Evolutionary conservation across 2,888 invertebrate species (phyloP).

Genomic region (Athalia circularis): DNA sequence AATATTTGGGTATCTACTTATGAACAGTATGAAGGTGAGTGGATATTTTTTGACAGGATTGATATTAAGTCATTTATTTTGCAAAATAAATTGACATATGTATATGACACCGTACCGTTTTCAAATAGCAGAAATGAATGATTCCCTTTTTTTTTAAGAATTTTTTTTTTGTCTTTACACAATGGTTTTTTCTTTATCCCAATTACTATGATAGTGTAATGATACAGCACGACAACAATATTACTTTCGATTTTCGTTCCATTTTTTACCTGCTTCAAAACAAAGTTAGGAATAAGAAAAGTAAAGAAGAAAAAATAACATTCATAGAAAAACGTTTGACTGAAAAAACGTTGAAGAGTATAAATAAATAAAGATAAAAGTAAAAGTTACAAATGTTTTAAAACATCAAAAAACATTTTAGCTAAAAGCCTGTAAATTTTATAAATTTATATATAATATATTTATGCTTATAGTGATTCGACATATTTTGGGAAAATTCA

Average conservation of each 20-base stretch:
- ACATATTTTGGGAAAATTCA: background rate
- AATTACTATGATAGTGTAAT: conserved; percentile 49
- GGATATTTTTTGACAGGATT: background rate
- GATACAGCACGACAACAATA: conserved; percentile 58
- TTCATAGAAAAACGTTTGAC: background rate
- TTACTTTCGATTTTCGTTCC: conserved; percentile 63
- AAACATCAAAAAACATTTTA: conserved; percentile 20
- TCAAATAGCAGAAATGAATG: conserved; percentile 63
- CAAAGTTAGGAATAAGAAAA: background rate
- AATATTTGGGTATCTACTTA: background rate
- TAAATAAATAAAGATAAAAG: background rate
- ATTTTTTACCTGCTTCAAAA: conserved; percentile 51
- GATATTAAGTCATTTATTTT: conserved; percentile 65
- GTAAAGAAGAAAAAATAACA: background rate
- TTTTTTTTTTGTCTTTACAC: too few species aligned
- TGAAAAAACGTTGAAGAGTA: background rate
- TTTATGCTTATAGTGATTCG: too few species aligned
- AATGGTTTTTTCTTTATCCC: background rate
- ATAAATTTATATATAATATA: background rate
- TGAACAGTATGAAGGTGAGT: conserved; percentile 24
- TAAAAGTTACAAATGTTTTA: conserved; percentile 27
- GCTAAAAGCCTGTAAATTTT: conserved; percentile 38
- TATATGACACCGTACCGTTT: conserved; percentile 67
- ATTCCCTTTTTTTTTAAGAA: conserved; percentile 50
- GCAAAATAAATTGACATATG: conserved; percentile 71